Conservation (phyloP, 2,888 invertebrate species). For the Gerris lacustris region DNA sequence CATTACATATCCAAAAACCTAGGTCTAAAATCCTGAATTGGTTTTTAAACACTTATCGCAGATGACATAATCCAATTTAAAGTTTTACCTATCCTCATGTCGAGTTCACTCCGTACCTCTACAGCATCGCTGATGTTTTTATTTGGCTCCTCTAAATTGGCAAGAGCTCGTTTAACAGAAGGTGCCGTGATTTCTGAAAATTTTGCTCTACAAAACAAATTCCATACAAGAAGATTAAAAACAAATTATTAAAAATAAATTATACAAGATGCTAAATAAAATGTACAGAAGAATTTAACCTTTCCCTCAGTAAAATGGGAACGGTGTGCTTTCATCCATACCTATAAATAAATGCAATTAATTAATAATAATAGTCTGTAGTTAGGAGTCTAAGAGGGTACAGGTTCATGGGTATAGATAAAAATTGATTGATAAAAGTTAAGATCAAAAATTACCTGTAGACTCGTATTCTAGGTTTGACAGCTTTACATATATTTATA, state of each 20-base stretch:
- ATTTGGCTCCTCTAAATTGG: conserved; percentile 67
- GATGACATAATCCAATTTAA: no score
- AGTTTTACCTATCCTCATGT: conserved; percentile 70
- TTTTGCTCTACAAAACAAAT: conserved; percentile 51
- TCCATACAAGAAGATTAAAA: neutral
- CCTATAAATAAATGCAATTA: no score
- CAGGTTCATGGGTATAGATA: no score
- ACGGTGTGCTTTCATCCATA: no score
- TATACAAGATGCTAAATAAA: conserved; percentile 7
- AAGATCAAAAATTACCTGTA: conserved; percentile 39
- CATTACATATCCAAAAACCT: no score
- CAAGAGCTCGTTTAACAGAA: conserved; percentile 68
- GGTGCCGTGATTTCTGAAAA: conserved; percentile 93
- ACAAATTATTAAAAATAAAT: conserved; percentile 9
- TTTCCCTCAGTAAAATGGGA: no score
- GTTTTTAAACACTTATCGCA: no score
- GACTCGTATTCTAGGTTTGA: conserved; percentile 57
- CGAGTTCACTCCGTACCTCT: conserved; percentile 81
- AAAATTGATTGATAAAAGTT: no score
- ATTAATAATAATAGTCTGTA: no score
- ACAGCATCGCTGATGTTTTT: conserved; percentile 77
- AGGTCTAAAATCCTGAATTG: no score
- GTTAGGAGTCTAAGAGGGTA: no score
- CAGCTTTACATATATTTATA: conserved; percentile 73
- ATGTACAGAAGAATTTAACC: neutral